Base-by-base conservation (phyloP, 1,140 invertebrate species). In the Diorhabda elongata region DNA sequence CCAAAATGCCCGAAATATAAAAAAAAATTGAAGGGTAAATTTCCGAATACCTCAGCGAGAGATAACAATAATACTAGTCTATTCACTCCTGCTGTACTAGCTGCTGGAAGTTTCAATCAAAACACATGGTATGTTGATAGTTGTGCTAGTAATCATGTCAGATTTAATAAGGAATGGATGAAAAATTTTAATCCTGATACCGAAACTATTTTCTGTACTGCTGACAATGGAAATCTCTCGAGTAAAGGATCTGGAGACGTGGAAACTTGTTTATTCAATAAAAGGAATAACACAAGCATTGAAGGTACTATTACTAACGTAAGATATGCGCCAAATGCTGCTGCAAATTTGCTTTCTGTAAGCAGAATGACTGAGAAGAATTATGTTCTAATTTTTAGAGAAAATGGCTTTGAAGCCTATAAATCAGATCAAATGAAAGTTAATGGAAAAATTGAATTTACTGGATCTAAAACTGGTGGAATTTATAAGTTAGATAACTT, bases 91-190 rank as follows among this genome's bases (percentile, higher is more conserved):
- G 65, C 45, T 2, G 41, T 66, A 58, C 73, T 73, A 68, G 56
- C 71, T 65, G 59, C 69, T 61, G 70, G 68, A 9, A 66, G 75
- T 3, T 74, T 74, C 58, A 71, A 63, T 65, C 42, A 47, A 47
- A 41, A 42, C 8, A 74, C 74, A 52, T 78, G 72, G 75, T 78
- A 77, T 57, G 58, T 78, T 7, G 77, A 79, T 70, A 68, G 67
- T 8, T 73, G 74, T 26, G 74, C 74, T 3, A 75, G 76, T 61
- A 44, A 42, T 7, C 76, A 79, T 68, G 42, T 79, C 42, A 78
- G 76, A 6, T 3, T 58, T 7, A 71, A 70, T 26, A 68, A 68
- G 58, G 61, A 76, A 6, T 75, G 72, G 71, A 26, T 26, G 26
- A 26, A 26, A 26, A 26, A 26, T 26, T 26, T 26, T 26, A 26